Conservation (phyloP, 2,888 invertebrate genomes). For the Leptopilina myrica region DNA sequence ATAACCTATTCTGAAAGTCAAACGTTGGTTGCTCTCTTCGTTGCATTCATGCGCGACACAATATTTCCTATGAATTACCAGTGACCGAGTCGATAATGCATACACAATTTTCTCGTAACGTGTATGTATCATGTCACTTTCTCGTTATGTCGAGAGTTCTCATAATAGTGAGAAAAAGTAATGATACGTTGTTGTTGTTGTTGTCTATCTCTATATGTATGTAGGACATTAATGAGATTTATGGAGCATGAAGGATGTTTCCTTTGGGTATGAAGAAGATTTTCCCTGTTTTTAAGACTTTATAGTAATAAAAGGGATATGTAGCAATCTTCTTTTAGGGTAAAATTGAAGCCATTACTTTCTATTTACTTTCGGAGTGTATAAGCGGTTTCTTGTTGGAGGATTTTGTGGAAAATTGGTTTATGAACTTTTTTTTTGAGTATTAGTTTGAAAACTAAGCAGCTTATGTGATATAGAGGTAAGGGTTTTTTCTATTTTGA, state of each 20-base stretch:
- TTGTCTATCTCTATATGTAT: no score
- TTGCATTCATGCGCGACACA: not conserved
- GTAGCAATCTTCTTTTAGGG: not conserved
- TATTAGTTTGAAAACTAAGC: no score
- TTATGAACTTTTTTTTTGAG: no score
- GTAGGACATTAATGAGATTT: not conserved
- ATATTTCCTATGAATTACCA: slow-evolving; percentile 3
- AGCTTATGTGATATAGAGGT: no score
- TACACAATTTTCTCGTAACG: not conserved
- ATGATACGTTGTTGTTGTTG: not conserved
- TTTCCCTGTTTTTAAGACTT: no score
- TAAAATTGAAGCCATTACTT: no score
- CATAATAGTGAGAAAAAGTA: not conserved
- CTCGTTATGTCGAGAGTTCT: slow-evolving; percentile 12
- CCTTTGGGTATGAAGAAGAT: no score
- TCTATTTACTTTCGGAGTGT: no score
- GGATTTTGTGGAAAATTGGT: no score
- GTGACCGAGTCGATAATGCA: not conserved
- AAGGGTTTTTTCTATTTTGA: no score
- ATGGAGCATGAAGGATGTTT: not conserved
- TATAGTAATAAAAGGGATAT: no score
- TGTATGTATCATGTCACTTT: slow-evolving; percentile 16
- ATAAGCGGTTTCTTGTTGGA: no score
- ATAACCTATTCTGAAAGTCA: not conserved
- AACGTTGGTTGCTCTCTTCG: not conserved